Percentiles rank a stretch among this genome's conserved stretches.
These are phyloP conservation scores for Gobionotothen gibberifrons DNA, from an alignment of 2,797 vertebrate species.

Conservation along the genomic window DNA sequence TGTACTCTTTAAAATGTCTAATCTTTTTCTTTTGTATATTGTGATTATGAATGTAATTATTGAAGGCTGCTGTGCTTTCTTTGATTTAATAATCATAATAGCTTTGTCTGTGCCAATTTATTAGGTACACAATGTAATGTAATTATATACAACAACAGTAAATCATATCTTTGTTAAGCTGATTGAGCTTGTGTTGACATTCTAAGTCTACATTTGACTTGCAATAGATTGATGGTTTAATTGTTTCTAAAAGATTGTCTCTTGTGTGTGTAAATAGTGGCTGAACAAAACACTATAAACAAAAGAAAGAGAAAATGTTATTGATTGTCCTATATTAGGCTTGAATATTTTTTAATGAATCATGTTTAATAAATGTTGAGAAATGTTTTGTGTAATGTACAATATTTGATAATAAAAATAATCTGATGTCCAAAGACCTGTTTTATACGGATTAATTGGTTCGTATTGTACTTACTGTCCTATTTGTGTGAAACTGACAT, in stretches of 20 bases:
- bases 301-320: background rate
- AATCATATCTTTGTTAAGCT: background rate
- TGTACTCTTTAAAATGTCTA: background rate
- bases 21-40: constrained; percentile 1
- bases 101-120: background rate
- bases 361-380: background rate
- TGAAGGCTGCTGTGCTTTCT: background rate
- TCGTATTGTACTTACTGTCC: background rate
- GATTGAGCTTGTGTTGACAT: background rate
- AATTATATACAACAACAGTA: background rate
- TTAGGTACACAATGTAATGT: background rate
- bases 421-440: constrained; percentile 25
- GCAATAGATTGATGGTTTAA: constrained; percentile 2
- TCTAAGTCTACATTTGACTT: background rate
- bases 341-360: background rate
- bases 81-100: background rate
- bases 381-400: background rate
- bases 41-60: background rate
- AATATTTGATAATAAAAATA: background rate
- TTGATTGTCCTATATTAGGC: background rate
- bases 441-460: background rate
- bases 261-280: background rate
- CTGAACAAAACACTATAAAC: background rate
- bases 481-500: constrained; percentile 4
- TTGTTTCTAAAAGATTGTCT: background rate